Conservation (phyloP, 2,113 vertebrate species). For the Willisornis vidua region DNA sequence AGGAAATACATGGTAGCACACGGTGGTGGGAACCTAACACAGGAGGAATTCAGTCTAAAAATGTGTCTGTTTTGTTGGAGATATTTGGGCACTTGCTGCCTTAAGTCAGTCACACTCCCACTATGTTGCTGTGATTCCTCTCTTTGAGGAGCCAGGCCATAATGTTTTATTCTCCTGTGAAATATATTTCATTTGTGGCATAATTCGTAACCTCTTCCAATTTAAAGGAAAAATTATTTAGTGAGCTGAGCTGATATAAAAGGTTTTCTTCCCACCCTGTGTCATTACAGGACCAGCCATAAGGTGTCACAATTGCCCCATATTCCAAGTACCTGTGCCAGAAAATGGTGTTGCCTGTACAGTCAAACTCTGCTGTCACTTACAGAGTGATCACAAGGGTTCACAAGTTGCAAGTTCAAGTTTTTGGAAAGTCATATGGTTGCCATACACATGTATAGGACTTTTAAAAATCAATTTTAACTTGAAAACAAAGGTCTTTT, state of each 20-base stretch:
- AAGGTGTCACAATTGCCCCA: background rate
- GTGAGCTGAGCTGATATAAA: too few species aligned
- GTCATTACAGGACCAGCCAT: background rate
- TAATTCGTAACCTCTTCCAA: background rate
- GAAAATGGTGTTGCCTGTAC: background rate
- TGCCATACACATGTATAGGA: fast-evolving
- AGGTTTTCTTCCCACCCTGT: too few species aligned
- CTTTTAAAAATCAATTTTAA: background rate
- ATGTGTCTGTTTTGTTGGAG: background rate
- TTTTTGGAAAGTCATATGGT: background rate
- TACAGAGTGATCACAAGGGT: background rate
- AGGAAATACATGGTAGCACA: background rate
- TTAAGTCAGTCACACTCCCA: background rate
- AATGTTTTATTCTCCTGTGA: background rate
- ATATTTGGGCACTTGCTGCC: background rate
- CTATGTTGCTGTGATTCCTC: background rate
- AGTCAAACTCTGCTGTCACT: background rate
- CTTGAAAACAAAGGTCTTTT: background rate
- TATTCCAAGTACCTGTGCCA: fast-evolving
- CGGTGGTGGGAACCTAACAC: background rate
- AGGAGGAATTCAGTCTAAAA: background rate
- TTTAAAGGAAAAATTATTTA: background rate
- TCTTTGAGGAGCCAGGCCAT: background rate
- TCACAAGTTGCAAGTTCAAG: background rate
- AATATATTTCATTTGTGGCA: background rate